Base-by-base conservation (phyloP, 2,888 invertebrate species). In the Hydrotaea cyrtoneurina region DNA sequence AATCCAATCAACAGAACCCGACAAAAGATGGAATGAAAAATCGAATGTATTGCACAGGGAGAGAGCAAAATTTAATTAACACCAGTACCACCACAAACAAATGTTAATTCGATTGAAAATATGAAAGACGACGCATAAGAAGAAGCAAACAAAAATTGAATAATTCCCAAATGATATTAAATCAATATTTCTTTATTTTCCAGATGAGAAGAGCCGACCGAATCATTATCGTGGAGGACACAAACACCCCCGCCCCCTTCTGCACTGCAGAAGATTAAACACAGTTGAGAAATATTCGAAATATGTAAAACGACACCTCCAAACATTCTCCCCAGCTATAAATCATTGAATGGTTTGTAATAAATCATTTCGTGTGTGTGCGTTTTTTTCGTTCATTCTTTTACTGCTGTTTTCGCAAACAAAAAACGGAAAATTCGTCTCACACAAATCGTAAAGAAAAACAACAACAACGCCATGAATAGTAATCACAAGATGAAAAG, bases 341-440 rank as follows among this genome's bases (percentile, higher is more conserved):
- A 66, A 66, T 66, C 66, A 66, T 66, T 10, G 66, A 66, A 39
- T 66, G 39, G 39, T 43, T 66, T 66, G 43, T 66, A 66, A 66
- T 66, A 66, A 66, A 66, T 66, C 66, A 66, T 43, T 66, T 2
- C 23, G 31, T 11, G 1, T 36, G 39, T 19, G 19, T 39, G 39
- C 31, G 3, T 31, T 31, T 31, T 66, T 66, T 36, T 19, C 31
- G 31, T n/a, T n/a, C n/a, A n/a, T n/a, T n/a, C n/a, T n/a, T n/a
- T n/a, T n/a, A n/a, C 31, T 57, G 19, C 57, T 23, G 66, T n/a
- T 62, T 62, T 13, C 59, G 10, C 39, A 62, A 31, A 31, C n/a
- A 62, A 26, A 59, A 62, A 31, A n/a, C n/a, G n/a, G 39, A 39
- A 39, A 39, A 39, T 8, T 31, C 39, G 39, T 39, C 3, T 50